Base-by-base conservation (phyloP, 2,797 vertebrate species). In the Sebastes ruberrimus region DNA sequence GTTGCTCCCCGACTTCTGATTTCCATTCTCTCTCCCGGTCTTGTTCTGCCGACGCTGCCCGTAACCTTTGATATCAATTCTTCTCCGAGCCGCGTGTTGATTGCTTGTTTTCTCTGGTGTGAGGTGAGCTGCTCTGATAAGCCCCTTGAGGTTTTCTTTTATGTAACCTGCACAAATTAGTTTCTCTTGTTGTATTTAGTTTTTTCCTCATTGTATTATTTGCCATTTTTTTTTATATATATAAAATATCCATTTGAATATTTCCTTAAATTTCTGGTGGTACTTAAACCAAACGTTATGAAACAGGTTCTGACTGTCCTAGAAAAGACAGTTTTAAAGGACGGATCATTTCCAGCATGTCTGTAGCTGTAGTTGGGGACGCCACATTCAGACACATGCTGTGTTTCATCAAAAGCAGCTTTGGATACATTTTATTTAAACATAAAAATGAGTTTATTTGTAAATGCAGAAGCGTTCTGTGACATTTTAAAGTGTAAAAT, bases 31-130 rank as follows among this genome's bases (percentile, higher is more conserved):
- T 33, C 5, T 33, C 52, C 14, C 49, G 61, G 33, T 53, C 72
- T 55, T 32, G 27, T 76, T 80, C 18, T 22, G 30, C 64, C 28
- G 23, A 20, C 61, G 27, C 22, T 16, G 42, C 8, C 60, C 3
- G 20, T 77, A 68, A 80, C 84, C 66, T 78, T 74, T 77, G 56
- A 46, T 80, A 82, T 82, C 33, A 80, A 64, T 74, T 78, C 22
- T 71, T 71, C 61, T 69, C 9, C 5, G 5, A 64, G 64, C 16
- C 35, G 25, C 22, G 65, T 72, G 84, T 49, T 89, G 74, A 62
- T 84, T 71, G 76, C 46, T 76, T 80, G 67, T 78, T 78, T 84
- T 64, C 46, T 59, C 61, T 42, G 30, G 25, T 72, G 74, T 70
- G 72, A 76, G 55, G 14, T 22, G 33, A 56, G 52, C 63, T 78